Evolutionary conservation across 2,797 vertebrate genomes (phyloP).

Genomic region (Microtus obscurus): DNA sequence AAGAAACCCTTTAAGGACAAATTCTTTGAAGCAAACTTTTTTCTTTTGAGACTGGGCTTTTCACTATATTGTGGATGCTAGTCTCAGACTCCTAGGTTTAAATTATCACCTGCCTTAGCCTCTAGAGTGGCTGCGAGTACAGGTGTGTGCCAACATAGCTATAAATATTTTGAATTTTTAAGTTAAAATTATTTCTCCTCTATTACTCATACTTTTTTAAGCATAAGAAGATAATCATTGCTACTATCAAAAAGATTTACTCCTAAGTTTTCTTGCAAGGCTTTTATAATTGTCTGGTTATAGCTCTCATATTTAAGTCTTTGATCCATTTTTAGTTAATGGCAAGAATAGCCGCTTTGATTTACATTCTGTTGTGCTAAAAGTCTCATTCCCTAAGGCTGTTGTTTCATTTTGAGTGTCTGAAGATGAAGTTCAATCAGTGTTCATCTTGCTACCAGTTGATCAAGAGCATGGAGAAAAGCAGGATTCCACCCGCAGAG

Average conservation of each 20-base stretch:
- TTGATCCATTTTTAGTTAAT: conserved; percentile 59
- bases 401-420: conserved; percentile 46
- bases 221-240: conserved; percentile 14
- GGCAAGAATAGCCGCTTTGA: conserved; percentile 43
- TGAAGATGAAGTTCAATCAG: conserved; percentile 8
- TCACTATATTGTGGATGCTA: neutral
- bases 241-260: neutral
- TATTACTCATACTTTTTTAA: conserved; percentile 16
- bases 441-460: conserved; percentile 4
- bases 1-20: neutral
- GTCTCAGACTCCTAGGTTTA: neutral
- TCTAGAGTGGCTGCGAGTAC: neutral
- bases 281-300: conserved; percentile 23
- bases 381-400: conserved; percentile 27
- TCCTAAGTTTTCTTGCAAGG: conserved; percentile 44
- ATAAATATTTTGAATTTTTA: conserved; percentile 4
- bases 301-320: conserved; percentile 27
- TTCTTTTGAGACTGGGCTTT: neutral
- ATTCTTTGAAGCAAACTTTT: conserved; percentile 41
- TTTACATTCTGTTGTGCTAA: conserved; percentile 44
- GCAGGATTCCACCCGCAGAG: neutral
- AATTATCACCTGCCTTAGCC: neutral
- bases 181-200: conserved; percentile 13
- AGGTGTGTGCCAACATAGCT: neutral
- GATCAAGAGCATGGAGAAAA: conserved; percentile 40